phyloP scores from a whole-genome alignment of 2,888 invertebrate species.

The Sepiola atlantica region DNA sequence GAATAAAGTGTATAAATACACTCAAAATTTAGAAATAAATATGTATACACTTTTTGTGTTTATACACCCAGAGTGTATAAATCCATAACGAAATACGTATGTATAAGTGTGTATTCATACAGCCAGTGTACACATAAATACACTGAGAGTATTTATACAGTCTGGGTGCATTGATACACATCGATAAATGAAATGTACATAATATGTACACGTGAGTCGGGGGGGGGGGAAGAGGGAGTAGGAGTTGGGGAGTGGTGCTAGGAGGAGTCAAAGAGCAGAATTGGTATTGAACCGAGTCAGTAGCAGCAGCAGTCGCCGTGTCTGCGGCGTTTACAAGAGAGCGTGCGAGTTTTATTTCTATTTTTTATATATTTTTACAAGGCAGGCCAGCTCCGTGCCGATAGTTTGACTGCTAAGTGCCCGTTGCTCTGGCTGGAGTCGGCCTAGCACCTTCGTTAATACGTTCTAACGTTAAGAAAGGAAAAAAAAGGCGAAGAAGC shows the following conservation, averaged over 20 bases:
- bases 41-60: no score
- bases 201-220: no score
- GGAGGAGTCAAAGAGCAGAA: neutral
- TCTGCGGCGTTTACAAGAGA: neutral
- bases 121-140: no score
- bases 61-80: no score
- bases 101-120: no score
- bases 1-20: no score
- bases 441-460: neutral
- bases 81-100: no score
- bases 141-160: no score
- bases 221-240: neutral
- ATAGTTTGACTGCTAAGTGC: conserved; percentile 32
- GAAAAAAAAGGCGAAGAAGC: neutral
- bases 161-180: no score
- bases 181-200: no score
- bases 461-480: neutral
- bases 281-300: neutral
- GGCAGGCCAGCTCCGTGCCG: conserved; percentile 6
- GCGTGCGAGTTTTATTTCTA: neutral
- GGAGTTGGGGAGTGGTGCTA: neutral
- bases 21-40: no score
- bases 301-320: neutral
- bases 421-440: neutral
- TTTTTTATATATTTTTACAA: neutral